Evolutionary conservation across 1,140 invertebrate species (phyloP), one percentile per base, ranked within the genome.

Genomic region (Idris sp.): DNA sequence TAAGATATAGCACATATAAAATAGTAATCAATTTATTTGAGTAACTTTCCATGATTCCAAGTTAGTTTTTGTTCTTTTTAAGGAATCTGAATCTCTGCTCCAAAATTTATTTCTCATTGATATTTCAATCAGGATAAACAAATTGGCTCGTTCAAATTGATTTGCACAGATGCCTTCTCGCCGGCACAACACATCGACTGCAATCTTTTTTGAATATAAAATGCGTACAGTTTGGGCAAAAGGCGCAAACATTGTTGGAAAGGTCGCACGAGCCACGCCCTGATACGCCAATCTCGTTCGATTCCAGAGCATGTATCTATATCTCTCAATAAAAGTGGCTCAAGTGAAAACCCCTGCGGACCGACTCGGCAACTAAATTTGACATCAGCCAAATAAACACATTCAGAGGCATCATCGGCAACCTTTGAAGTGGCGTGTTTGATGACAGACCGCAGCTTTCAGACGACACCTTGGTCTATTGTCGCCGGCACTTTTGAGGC

Each of bases 311-410:
- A 76, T n/a, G 36, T 65, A 48, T 25, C 43, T 22, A 72, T 74
- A 54, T 49, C 18, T 46, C 18, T 58, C 22, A 38, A 54, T 54
- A 18, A 41, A n/a, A 25, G 13, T 31, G 10, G 1, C 33, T 53
- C 15, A 67, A 38, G 18, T 22, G 56, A 53, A 44, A 59, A 30
- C 49, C 49, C 64, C 40, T 69, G 72, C 54, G 30, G 69, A 64
- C 64, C 48, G 31, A 72, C 61, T 64, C 19, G 46, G 59, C 49
- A 61, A 82, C 80, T 84, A 86, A 87, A 86, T 87, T 86, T 87
- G 84, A 87, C 84, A 81, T 87, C 83, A 80, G 79, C 79, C 76
- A 87, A 86, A 87, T 86, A 87, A 86, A 86, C 84, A 86, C 84
- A 86, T 86, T 84, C 77, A 80, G 13, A 10, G 22, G 44, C 11